A percentile compares a stretch with the other conserved stretches of the same genome.
phyloP scores from a whole-genome alignment of 2,888 invertebrate genomes.

The Tortricodes alternella region DNA sequence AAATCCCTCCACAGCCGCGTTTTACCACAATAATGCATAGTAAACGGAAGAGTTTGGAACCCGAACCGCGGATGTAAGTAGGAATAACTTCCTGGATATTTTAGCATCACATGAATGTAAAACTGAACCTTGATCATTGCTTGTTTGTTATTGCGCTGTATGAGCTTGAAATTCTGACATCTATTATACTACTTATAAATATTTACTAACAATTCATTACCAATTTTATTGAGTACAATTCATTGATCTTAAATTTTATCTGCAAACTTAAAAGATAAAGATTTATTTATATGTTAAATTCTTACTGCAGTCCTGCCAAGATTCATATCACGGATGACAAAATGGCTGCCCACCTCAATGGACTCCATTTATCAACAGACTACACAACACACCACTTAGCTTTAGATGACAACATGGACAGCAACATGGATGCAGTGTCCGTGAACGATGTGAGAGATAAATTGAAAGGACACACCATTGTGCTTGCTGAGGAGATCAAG shows the following conservation, averaged over 20 bases:
- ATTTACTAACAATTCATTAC: too few species aligned
- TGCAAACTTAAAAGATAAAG: too few species aligned
- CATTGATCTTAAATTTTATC: too few species aligned
- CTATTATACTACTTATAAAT: too few species aligned
- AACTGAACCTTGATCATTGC: too few species aligned
- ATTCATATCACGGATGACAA: constrained; percentile 92
- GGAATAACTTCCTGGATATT: neutral
- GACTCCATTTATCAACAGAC: constrained; percentile 86
- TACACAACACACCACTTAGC: constrained; percentile 59
- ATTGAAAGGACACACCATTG: constrained; percentile 79
- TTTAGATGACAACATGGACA: constrained; percentile 59
- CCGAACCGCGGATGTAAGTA: constrained; percentile 79
- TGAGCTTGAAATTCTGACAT: too few species aligned
- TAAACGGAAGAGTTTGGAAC: constrained; percentile 72
- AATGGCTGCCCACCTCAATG: constrained; percentile 90
- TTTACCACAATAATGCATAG: constrained; percentile 57
- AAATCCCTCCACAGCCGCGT: constrained; percentile 51
- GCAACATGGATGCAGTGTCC: constrained; percentile 51
- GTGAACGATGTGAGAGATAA: constrained; percentile 46
- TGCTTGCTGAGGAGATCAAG: constrained; percentile 88
- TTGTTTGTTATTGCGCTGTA: too few species aligned
- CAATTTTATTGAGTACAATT: too few species aligned
- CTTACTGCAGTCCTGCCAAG: constrained; percentile 82
- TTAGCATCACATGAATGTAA: neutral
- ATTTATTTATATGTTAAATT: too few species aligned